Base-by-base conservation (phyloP, 2,113 vertebrate genomes). In the Taxidea taxus region DNA sequence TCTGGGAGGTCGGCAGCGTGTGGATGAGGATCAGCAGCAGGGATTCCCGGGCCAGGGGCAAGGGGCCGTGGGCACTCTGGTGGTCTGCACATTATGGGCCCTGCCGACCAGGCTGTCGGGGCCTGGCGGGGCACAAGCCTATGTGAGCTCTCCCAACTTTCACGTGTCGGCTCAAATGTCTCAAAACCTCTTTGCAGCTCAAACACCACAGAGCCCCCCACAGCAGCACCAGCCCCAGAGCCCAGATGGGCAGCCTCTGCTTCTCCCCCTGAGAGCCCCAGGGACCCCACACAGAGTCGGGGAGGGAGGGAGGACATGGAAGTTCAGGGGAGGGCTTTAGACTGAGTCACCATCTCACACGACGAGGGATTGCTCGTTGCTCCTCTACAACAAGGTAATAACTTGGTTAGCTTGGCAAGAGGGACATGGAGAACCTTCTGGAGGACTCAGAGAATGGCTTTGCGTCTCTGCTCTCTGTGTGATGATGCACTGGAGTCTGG, bases 1-100 rank as follows among this genome's bases (percentile, higher is more conserved):
- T 90, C 21, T 10, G 60, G 87, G 66, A n/a, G 95, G n/a, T 6
- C 0, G 1, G 34, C 49, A 6, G 4, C 0, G 0, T 3, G 1
- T 54, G 1, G 42, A 4, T 64, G 47, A 72, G 42, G 75, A 16
- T 64, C 25, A 12, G 16, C 0, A 39, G 12, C 31, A 9, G 1
- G 6, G 34, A 21, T 8, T 4, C 39, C 83, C 1, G 10, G 16
- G 23, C 44, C 13, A 27, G 82, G 1, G 3, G 18, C 16, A 0
- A 34, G 20, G 29, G n/a, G 31, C 7, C 10, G 39, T 37, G 62
- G 34, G 25, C 29, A 13, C 2, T 2, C 51, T 5, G 7, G 27
- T 3, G 1, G 7, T 34, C 18, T 21, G 47, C 16, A 34, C 6
- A 34, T 27, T 66, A 18, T 1, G 1, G 15, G 62, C 25, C 37